Evolutionary conservation across 2,797 vertebrate species (phyloP).

Genomic region (Sylvilagus floridanus): DNA sequence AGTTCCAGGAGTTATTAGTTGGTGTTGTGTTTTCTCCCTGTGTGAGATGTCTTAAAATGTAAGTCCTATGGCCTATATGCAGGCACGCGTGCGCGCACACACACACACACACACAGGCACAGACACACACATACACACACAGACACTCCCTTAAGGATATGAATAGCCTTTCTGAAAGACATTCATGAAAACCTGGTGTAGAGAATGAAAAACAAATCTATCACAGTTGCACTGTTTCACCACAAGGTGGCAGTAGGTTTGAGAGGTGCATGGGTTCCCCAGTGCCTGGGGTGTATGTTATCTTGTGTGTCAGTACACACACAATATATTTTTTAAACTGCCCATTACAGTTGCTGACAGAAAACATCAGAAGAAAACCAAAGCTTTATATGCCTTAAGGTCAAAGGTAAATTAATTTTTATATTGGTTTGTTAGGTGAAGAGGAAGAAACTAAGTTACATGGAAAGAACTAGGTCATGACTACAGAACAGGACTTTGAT

Average conservation of each 20-base stretch:
- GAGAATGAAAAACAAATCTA: neutral
- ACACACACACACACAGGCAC: no score
- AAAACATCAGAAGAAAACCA: constrained; percentile 32
- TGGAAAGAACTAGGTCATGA: neutral
- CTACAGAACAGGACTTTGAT: neutral
- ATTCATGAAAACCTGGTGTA: neutral
- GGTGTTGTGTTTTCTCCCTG: neutral
- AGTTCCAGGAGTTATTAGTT: neutral
- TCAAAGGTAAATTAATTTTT: constrained; percentile 30
- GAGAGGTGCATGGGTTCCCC: neutral
- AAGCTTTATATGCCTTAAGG: neutral
- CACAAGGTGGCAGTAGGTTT: neutral
- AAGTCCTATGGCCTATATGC: neutral
- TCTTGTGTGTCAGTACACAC: neutral
- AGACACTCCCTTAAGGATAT: neutral
- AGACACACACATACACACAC: neutral
- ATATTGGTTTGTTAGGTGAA: neutral
- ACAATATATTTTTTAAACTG: constrained; percentile 28
- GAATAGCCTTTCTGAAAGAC: neutral
- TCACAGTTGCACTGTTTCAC: neutral
- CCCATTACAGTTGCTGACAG: neutral
- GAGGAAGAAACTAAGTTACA: neutral
- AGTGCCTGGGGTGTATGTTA: neutral
- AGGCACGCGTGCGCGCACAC: rapidly evolving
- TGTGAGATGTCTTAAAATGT: neutral